Conservation (phyloP, 2,113 vertebrate genomes). For the Micromys minutus region DNA sequence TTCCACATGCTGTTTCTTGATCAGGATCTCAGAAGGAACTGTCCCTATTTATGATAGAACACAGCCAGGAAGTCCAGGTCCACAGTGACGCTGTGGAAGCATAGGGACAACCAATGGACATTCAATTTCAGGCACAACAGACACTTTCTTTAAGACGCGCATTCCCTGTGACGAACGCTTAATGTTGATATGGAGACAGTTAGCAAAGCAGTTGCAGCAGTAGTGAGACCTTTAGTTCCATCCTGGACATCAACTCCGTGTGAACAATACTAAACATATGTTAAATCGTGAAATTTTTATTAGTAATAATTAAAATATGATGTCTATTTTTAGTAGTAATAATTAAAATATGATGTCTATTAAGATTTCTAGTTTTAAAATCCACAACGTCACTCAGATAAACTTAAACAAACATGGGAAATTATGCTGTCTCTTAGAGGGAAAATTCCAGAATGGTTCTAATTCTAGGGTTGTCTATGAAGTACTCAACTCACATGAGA, state of each 20-base stretch:
- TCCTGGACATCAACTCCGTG: neutral
- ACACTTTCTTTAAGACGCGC: neutral
- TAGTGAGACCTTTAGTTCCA: neutral
- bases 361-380: neutral
- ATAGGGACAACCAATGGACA: neutral
- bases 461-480: neutral
- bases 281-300: neutral
- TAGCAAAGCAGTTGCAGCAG: neutral
- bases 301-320: neutral
- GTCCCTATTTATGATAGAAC: neutral
- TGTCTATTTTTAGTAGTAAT: neutral
- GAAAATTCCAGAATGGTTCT: neutral
- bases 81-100: neutral
- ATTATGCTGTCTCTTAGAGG: too few species aligned
- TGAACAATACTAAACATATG: neutral
- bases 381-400: neutral
- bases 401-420: neutral
- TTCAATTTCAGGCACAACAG: neutral
- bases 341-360: neutral
- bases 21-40: neutral
- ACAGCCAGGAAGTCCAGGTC: neutral
- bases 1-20: neutral
- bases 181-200: neutral
- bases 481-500: neutral
- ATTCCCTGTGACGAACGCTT: neutral